Base-by-base conservation (phyloP, 2,888 invertebrate genomes). In the Platypus cylindrus region DNA sequence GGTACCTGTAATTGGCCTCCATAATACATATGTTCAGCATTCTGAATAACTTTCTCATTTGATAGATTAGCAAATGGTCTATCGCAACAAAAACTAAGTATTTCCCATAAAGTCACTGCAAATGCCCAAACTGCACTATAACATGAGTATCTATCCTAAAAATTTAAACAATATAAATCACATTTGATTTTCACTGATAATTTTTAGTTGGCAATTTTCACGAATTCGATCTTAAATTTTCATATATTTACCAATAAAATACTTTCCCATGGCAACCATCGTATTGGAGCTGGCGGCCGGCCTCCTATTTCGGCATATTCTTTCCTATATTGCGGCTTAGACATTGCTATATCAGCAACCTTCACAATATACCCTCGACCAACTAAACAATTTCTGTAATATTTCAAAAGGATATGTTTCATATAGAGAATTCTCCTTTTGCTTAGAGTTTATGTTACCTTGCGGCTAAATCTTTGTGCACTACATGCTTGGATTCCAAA, bases 391-490 rank as follows among this genome's bases (percentile, higher is more conserved):
- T 75, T 75, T 50, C 75, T 72, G 52, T 32, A 56, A 53, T 3
- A 28, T 7, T 5, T 24, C 14, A 24, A 29, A 29, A 7, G 7
- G 13, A 11, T 30, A 23, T 13, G 8, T 23, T n/a, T 7, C 23
- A 8, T 14, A 9, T 3, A 17, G 32, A 17, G 5, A 15, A 22
- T 23, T n/a, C 11, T n/a, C n/a, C n/a, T n/a, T n/a, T n/a, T n/a
- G n/a, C n/a, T 27, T 27, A 34, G 17, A 18, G 20, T 5, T n/a
- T 23, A 8, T 43, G 45, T 55, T 61, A 70, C 70, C 70, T 66
- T 12, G 81, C 78, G 24, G 82, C 82, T 49, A 84, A 62, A 62
- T 84, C 82, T 50, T 82, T 74, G 60, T 84, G 84, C 26, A 81
- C 80, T 52, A 82, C 74, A 60, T 79, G 75, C 55, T 75, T 71